Percentiles rank a stretch among this genome's conserved stretches.
phyloP scores from a whole-genome alignment of 1,140 invertebrate genomes.

The Carposina sasakii region DNA sequence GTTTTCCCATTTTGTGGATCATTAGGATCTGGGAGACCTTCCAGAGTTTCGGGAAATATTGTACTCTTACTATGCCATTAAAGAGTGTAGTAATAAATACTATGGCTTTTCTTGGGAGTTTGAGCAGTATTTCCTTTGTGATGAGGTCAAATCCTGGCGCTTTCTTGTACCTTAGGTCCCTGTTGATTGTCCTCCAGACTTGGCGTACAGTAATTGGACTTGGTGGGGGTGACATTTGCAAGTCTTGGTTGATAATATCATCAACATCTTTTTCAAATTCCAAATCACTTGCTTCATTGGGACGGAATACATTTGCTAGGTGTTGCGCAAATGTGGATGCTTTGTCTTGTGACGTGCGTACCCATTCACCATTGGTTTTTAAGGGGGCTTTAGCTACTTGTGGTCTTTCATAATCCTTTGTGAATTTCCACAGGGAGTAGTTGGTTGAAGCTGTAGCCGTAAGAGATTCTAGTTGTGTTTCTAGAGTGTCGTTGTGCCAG shows the following conservation, averaged over 20 bases:
- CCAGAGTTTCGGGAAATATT: constrained; percentile 7
- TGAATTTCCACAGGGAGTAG: constrained; percentile 4
- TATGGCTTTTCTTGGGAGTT: constrained; percentile 8
- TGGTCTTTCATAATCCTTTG: background rate
- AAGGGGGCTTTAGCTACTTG: background rate
- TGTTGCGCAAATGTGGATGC: background rate
- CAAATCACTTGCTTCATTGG: constrained; percentile 1
- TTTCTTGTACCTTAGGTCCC: constrained; percentile 7
- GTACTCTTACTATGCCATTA: constrained; percentile 6
- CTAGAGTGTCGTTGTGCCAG: background rate
- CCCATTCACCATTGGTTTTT: background rate
- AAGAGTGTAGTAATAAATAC: background rate
- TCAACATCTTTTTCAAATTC: constrained; percentile 1
- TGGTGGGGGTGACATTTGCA: constrained; percentile 10
- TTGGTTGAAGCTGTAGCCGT: background rate
- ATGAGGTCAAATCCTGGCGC: constrained; percentile 13
- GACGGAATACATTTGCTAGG: background rate
- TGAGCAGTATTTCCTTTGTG: constrained; percentile 2
- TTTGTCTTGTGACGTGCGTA: background rate
- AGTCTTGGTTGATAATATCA: constrained; percentile 3
- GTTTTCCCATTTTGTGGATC: background rate
- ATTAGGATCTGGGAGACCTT: constrained; percentile 9
- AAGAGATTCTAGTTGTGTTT: background rate
- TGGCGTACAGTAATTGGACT: constrained; percentile 14
- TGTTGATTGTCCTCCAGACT: background rate